phyloP scores from a whole-genome alignment of 1,140 invertebrate species.

The Eupristina koningsbergeri region DNA sequence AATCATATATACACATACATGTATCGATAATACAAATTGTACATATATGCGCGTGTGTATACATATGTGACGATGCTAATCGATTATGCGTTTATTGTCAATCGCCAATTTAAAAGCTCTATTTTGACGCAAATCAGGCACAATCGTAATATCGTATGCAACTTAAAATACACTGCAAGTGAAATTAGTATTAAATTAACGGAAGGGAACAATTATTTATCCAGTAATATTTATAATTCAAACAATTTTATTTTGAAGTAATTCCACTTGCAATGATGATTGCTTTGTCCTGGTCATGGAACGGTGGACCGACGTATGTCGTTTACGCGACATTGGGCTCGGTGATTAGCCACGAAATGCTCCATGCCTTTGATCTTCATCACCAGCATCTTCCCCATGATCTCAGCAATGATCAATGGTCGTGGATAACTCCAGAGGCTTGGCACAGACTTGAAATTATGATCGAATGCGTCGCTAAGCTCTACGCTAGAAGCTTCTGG shows the following conservation, averaged over 20 bases:
- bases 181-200: no score
- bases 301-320: conserved; percentile 71
- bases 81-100: no score
- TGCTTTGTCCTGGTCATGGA: conserved; percentile 74
- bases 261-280: conserved; percentile 80
- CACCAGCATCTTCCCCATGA: conserved; percentile 61
- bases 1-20: no score
- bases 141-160: no score
- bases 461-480: conserved; percentile 77
- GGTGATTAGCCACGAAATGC: conserved; percentile 74
- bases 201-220: not conserved
- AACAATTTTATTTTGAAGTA: conserved; percentile 57
- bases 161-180: no score
- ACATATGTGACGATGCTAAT: no score
- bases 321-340: conserved; percentile 73
- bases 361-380: conserved; percentile 74
- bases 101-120: no score
- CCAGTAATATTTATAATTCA: not conserved
- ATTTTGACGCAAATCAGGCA: no score
- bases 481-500: conserved; percentile 74
- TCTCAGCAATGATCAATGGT: conserved; percentile 67
- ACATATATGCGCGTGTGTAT: no score
- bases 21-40: no score
- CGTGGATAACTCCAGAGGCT: conserved; percentile 77
- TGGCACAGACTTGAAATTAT: conserved; percentile 75